Percentiles rank a stretch among this genome's conserved stretches.
Conservation (phyloP, 2,113 vertebrate genomes). For the Rallus limicola region DNA sequence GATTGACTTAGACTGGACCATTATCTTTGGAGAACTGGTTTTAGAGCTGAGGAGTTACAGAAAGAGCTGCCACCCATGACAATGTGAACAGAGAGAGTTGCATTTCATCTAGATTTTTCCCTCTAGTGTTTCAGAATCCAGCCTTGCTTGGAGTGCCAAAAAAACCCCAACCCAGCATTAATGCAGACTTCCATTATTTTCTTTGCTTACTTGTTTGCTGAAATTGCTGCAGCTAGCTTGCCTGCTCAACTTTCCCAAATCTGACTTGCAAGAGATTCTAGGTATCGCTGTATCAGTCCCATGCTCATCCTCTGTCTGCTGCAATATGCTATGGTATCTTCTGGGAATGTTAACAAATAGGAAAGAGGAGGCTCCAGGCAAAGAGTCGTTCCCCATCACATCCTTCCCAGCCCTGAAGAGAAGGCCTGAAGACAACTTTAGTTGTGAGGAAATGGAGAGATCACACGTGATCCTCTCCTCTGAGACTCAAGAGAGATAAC, state of each 20-base stretch:
- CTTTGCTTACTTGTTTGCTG: neutral
- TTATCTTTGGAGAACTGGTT: conserved; percentile 32
- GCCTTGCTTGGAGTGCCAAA: neutral
- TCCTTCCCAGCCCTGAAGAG: neutral
- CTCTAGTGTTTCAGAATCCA: neutral
- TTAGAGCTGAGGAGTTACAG: neutral
- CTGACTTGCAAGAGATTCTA: neutral
- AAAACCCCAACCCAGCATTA: neutral
- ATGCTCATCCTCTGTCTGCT: neutral
- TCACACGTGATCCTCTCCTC: neutral
- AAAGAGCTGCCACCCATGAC: neutral
- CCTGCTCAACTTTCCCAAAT: neutral
- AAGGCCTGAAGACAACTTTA: neutral
- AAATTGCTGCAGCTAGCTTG: neutral
- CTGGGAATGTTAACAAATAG: neutral
- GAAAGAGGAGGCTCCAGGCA: neutral
- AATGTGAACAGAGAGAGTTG: neutral
- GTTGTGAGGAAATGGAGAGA: neutral
- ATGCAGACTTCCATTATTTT: neutral
- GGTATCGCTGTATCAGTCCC: neutral
- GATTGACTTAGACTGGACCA: conserved; percentile 33
- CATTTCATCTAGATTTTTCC: neutral
- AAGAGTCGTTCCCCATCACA: neutral
- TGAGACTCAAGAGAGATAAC: neutral
- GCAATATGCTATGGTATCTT: neutral